Base-by-base conservation (phyloP, 1,140 invertebrate species). In the Globodera rostochiensis region DNA sequence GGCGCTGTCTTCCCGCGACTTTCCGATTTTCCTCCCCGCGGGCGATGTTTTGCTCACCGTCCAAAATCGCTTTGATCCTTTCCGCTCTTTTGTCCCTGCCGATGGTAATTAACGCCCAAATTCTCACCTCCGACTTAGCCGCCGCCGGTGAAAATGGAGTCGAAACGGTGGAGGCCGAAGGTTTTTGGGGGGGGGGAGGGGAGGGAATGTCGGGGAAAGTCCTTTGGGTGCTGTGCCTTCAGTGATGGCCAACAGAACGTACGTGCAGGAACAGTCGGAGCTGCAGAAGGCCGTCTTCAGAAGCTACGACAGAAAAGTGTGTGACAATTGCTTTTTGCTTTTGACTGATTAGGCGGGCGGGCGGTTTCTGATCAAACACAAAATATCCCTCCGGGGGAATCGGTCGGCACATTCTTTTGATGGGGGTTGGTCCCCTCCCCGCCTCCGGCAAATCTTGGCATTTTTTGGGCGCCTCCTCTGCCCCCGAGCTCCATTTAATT, bases 191-290 rank as follows among this genome's bases (percentile, higher is more conserved):
- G 25, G 36, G 36, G n/a, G 25, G 11, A 36, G 13, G 15, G 11
- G 45, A 11, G n/a, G 45, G 46, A 36, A 45, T 0, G n/a, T 6
- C 3, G 19, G 57, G 2, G 3, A 64, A 64, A 64, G 19, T 19
- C 3, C 36, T 3, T 36, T 36, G 1, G 36, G 36, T 1, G 36
- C 36, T 36, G 36, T 70, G 13, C 25, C 25, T 85, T 50, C 67
- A 87, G 86, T 36, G 19, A 71, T 87, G 49, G 86, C 82, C 73
- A 87, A 88, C 74, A 81, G 74, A 53, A 88, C 86, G 19, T 87
- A 87, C 50, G 76, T 77, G 36, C 73, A 88, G 45, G 86, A 88
- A 77, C 87, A 87, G 73, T 79, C 85, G 25, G 70, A 66, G 21
- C 49, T 87, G 71, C 87, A 87, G 60, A 49, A 73, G 49, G 64